phyloP scores from a whole-genome alignment of 2,113 vertebrate species.

The Aythya baeri region DNA sequence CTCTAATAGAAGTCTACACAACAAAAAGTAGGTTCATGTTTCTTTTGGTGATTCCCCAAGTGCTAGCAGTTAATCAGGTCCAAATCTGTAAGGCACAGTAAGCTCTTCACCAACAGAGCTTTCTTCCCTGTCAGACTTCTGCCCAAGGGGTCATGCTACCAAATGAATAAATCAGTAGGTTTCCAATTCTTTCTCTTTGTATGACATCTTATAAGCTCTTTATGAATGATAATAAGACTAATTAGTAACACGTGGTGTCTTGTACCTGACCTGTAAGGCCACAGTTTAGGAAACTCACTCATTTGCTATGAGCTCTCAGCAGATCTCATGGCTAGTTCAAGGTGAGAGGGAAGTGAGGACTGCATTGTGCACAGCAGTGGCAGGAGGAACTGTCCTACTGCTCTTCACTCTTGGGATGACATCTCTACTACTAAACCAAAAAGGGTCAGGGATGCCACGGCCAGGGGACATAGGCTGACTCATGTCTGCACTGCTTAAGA shows the following conservation, averaged over 20 bases:
- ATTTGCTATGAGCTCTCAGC: background rate
- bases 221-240: background rate
- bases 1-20: background rate
- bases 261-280: background rate
- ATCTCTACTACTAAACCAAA: background rate
- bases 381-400: background rate
- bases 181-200: background rate
- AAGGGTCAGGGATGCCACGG: background rate
- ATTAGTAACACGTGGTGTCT: background rate
- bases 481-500: background rate
- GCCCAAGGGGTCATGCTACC: background rate
- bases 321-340: background rate
- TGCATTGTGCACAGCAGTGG: background rate
- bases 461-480: background rate
- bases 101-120: background rate
- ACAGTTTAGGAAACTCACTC: background rate
- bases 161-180: background rate
- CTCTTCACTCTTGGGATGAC: background rate
- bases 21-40: background rate
- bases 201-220: background rate
- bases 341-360: background rate
- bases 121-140: background rate
- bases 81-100: background rate
- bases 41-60: background rate
- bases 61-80: background rate